Base-by-base conservation (phyloP, 2,797 vertebrate species). In the Gymnoscopelus braueri region DNA sequence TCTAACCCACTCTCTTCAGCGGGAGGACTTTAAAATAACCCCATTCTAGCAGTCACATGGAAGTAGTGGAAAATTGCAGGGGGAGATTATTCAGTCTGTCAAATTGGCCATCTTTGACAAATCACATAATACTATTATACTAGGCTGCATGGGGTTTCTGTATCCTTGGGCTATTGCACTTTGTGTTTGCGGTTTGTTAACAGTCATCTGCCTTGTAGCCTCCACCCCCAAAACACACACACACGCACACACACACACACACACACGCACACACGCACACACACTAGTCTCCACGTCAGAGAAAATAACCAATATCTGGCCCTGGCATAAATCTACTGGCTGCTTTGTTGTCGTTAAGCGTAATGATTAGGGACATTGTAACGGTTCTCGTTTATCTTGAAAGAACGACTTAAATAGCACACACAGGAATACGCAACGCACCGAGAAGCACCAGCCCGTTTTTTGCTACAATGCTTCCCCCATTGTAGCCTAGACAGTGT, bases 301-400 rank as follows among this genome's bases (percentile, higher is more conserved):
- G 26, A 29, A 29, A 29, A 29, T 29, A 29, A 29, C 26, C 26
- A 29, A 29, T 29, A 29, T 29, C 26, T 29, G 26, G 26, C 2
- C 26, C 26, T 29, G 26, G 26, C 26, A 29, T 29, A 29, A 29
- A 29, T 29, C 26, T 29, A 29, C 26, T 3, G 26, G 26, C 2
- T 29, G 26, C 2, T 81, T 56, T 76, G 24, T 53, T 60, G 65
- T 68, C 15, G 13, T 55, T 63, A 35, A 54, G 15, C 4, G 32
- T 58, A 8, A 47, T 44, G 69, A 65, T 77, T 80, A 63, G 65
- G 56, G 61, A 54, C 65, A 63, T 49, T 63, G 65, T 74, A 62
- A 68, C 60, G 57, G 76, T 82, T 79, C 79, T 44, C 69, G 79
- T 29, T 67, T 81, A 64, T 67, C 71, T 59, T 71, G 72, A 74